A percentile compares a stretch with the other conserved stretches of the same genome.
Evolutionary conservation across 1,140 invertebrate genomes (phyloP).

Genomic region (Dysdera silvatica): DNA sequence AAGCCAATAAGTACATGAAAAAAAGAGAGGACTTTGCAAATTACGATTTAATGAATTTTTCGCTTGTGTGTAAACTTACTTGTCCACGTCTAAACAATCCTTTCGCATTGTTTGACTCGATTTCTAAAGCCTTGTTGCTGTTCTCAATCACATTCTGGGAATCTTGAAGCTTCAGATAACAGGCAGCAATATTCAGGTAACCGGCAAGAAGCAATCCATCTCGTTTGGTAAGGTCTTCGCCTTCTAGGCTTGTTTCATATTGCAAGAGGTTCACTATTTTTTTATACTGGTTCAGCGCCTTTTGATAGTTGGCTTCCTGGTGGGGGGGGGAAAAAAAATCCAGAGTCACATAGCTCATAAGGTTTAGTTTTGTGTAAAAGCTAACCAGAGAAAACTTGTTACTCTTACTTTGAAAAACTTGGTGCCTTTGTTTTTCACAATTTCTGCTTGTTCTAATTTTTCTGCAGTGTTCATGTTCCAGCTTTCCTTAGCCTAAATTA

Average conservation of each 20-base stretch:
- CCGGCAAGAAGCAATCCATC: constrained; percentile 60
- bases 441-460: constrained; percentile 70
- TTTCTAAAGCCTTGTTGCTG: constrained; percentile 61
- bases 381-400: background rate
- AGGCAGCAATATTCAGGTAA: constrained; percentile 77
- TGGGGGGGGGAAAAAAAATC: constrained; percentile 5
- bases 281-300: constrained; percentile 82
- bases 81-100: constrained; percentile 80
- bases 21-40: background rate
- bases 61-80: constrained; percentile 39
- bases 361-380: background rate
- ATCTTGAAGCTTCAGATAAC: constrained; percentile 73
- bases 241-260: constrained; percentile 27
- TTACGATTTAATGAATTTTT: background rate
- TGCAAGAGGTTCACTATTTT: constrained; percentile 53
- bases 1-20: background rate
- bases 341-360: background rate
- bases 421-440: constrained; percentile 85
- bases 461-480: constrained; percentile 75
- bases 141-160: constrained; percentile 61
- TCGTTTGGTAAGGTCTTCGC: constrained; percentile 44
- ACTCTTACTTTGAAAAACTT: constrained; percentile 62
- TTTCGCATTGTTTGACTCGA: constrained; percentile 76
- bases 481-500: constrained; percentile 54
- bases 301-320: constrained; percentile 59